Evolutionary conservation across 2,113 vertebrate species (phyloP), one percentile per base, ranked within the genome.

Genomic region (Plecotus auritus): DNA sequence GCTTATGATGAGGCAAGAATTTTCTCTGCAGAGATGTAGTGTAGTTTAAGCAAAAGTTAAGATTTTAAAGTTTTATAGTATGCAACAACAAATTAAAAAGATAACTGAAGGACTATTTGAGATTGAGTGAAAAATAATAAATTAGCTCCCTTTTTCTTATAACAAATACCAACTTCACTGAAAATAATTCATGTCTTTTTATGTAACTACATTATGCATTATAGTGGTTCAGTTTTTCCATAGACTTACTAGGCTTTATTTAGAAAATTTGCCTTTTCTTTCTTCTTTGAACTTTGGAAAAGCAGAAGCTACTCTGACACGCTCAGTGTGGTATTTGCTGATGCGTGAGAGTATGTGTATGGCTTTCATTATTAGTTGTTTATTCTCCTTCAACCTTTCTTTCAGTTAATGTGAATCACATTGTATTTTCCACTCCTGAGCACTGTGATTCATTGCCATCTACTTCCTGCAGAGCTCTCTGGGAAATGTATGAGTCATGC

Each of bases 351-450:
- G 7, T 81, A 12, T 85, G 45, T 93, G 80, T 84, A 54, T 88
- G 92, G 77, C 92, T 96, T 96, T 83, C 51, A 86, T 83, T 90
- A 93, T 80, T 64, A 66, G 78, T 87, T 93, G 56, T 64, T 85
- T 82, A 54, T 77, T 49, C n/a, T 45, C 5, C 40, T 54, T 80
- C 54, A 95, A 86, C 77, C 86, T 91, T 93, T 92, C 56, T 94
- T 93, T 89, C 18, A 22, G 81, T 93, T 26, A 49, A 37, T 95
- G 51, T 97, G 95, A 97, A 89, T 97, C 96, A 97, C 67, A 81
- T 67, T 85, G 51, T 42, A 2, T 85, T 76, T 96, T 81, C 40
- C 89, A 72, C 47, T 69, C 83, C 84, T 85, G 59, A 81, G 5
- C 59, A 12, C 95, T 5, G 0, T 77, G 91, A 94, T 93, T 97